phyloP scores from a whole-genome alignment of 2,797 vertebrate species.

The Enteromius trimaculatus region DNA sequence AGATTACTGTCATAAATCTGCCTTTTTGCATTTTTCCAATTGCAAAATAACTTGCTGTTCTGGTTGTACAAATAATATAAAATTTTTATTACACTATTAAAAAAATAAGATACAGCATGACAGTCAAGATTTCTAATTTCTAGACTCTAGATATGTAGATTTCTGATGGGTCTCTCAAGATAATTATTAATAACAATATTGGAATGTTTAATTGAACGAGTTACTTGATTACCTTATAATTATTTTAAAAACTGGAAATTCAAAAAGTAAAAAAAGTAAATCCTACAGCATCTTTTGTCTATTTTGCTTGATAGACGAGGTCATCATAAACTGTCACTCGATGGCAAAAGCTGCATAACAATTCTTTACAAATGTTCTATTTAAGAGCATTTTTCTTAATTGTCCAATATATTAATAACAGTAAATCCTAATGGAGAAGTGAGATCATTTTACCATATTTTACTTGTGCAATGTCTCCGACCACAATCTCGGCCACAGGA shows the following conservation, averaged over 20 bases:
- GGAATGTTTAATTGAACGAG: too few relatives aligned
- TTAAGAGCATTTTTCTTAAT: not conserved
- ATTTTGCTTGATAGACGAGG: too few relatives aligned
- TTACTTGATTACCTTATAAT: too few relatives aligned
- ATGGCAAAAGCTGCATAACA: not conserved
- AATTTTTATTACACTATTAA: not conserved
- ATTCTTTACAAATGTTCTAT: not conserved
- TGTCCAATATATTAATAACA: not conserved
- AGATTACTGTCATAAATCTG: not conserved
- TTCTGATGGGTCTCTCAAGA: not conserved
- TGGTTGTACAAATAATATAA: not conserved
- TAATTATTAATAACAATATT: not conserved
- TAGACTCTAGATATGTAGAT: not conserved
- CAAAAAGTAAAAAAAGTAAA: too few relatives aligned
- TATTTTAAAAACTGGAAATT: too few relatives aligned
- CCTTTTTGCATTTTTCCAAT: not conserved
- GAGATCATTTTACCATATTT: conserved; percentile 86
- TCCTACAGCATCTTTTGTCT: too few relatives aligned
- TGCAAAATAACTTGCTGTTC: not conserved
- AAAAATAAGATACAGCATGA: not conserved
- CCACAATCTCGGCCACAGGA: conserved; percentile 90
- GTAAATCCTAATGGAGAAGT: not conserved
- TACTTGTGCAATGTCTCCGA: conserved; percentile 93
- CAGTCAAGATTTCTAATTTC: not conserved
- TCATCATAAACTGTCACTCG: not conserved